Conservation (phyloP, 2,113 vertebrate species). For the Microtus oregoni region DNA sequence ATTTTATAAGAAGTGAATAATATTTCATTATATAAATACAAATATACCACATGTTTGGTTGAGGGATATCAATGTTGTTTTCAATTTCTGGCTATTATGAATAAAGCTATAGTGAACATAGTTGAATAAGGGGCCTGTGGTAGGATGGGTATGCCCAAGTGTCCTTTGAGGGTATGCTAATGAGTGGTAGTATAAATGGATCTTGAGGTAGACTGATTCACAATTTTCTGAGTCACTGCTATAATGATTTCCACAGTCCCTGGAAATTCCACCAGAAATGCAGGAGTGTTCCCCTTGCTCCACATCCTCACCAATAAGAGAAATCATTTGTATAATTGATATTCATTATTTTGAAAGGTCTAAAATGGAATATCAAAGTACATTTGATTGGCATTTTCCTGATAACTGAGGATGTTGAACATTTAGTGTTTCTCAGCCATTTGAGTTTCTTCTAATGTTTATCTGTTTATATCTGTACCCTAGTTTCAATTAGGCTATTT, state of each 20-base stretch:
- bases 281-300: not conserved
- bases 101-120: not conserved
- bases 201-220: not conserved
- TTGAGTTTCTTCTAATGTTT: not conserved
- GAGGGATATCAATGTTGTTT: not conserved
- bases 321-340: not conserved
- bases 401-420: not conserved
- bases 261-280: not conserved
- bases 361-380: not conserved
- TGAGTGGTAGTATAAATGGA: not conserved
- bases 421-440: not conserved
- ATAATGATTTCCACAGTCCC: not conserved
- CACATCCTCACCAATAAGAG: not conserved
- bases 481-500: not conserved
- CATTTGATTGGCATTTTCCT: not conserved
- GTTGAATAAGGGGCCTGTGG: not conserved
- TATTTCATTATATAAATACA: not conserved
- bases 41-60: not conserved
- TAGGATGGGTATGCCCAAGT: not conserved
- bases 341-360: not conserved
- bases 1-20: not conserved
- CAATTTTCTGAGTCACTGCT: not conserved
- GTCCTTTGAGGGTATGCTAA: not conserved
- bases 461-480: not conserved
- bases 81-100: not conserved